Base-by-base conservation (phyloP, 2,888 invertebrate species). In the Acrobasis consociella region DNA sequence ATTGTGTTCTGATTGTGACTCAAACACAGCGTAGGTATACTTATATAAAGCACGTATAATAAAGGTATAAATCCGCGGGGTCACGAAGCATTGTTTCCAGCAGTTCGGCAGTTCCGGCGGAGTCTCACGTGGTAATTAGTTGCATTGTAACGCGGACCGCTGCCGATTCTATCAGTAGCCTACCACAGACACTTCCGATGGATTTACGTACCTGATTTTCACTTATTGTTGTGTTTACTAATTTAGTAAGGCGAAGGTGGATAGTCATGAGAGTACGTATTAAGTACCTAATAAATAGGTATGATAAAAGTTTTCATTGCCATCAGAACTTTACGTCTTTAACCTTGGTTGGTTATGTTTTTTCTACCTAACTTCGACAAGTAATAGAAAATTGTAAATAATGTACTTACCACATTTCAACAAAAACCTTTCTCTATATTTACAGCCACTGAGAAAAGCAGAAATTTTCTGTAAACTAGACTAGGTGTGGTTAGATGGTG, bases 141-240 rank as follows among this genome's bases (percentile, higher is more conserved):
- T 86, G 89, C 82, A 91, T 91, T 91, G 91, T 91, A 78, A 61
- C 80, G 78, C 81, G 53, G 37, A 13, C 53, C 15, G 9, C 77
- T 72, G 68, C 77, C 73, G 91, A 90, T 91, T 77, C 78, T 89
- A 90, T 90, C 91, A 76, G 80, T 88, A 76, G 80, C 75, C 58
- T 64, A 72, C 76, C 73, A 77, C 81, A 74, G 81, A 88, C 84
- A 84, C 89, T 87, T 89, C 88, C 90, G 87, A 91, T 89, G 89
- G 86, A 87, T 87, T 89, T 86, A 85, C 82, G 81, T 83, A 83
- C 81, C 52, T 62, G 87, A 85, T 90, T 90, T 89, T 85, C 87
- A 89, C 80, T 88, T 89, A 87, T 89, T 65, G 61, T 64, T 69
- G 46, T 7, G 1, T 52, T 7, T 9, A 9, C 9, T 13, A 7